These are phyloP conservation scores for Sphinx pinastri DNA, from an alignment of 2,888 invertebrate species.

Conservation along the genomic window DNA sequence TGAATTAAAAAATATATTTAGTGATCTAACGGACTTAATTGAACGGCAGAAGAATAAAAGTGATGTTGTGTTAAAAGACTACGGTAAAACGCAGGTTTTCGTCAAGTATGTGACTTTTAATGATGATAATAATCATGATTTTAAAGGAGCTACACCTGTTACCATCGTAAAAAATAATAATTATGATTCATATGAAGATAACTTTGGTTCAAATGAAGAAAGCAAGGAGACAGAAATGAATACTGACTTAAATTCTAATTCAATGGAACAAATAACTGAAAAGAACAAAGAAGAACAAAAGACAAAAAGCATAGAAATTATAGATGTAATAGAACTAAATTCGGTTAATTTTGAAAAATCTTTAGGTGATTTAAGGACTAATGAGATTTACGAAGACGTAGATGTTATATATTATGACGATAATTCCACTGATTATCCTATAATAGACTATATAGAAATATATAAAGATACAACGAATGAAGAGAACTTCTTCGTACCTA, in stretches of 20 bases:
- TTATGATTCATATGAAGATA: not conserved
- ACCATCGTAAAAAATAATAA: not conserved
- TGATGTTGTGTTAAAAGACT: not conserved
- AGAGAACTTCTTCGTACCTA: conserved; percentile 44
- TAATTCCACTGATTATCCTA: conserved; percentile 68
- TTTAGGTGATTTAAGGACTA: conserved; percentile 40
- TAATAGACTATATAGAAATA: conserved; percentile 68
- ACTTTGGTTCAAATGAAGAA: not conserved
- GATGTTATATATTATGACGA: conserved; percentile 49
- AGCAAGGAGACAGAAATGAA: not conserved
- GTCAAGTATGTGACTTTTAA: conserved; percentile 9
- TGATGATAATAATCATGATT: not conserved
- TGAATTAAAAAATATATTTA: conserved; percentile 9
- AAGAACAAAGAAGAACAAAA: not conserved
- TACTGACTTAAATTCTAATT: not conserved
- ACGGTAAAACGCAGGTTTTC: conserved; percentile 16
- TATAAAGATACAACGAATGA: conserved; percentile 75
- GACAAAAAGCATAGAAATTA: not conserved
- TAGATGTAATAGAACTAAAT: not conserved
- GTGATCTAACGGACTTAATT: not conserved
- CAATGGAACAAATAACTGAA: not conserved
- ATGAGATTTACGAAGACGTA: conserved; percentile 49
- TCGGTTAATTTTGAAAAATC: conserved; percentile 27
- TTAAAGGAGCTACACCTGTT: not conserved
- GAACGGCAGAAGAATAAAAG: conserved; percentile 2